Base-by-base conservation (phyloP, 2,797 vertebrate genomes). In the Sciaenops ocellatus region DNA sequence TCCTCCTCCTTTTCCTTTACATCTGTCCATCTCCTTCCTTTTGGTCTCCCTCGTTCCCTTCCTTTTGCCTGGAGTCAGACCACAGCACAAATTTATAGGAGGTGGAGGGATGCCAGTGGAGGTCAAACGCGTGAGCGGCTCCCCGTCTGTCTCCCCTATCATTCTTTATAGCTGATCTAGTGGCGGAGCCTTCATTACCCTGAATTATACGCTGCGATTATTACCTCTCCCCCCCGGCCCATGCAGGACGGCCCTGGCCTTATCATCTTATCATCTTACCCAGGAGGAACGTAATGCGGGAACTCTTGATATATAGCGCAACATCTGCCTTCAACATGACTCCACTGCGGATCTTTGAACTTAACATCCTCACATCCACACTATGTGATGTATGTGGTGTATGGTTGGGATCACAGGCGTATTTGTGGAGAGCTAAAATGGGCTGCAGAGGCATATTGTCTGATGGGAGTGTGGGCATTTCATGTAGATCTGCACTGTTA, bases 271-370 rank as follows among this genome's bases (percentile, higher is more conserved):
- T 92, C 89, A 90, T 93, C 92, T 90, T 83, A 90, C 92, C 92
- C 92, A 89, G 69, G 91, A 92, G 92, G 89, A 89, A 86, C 59
- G 41, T 87, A 87, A 91, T 56, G 85, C 18, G 24, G 86, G 67
- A 85, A 84, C 83, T 82, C 83, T 85, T 77, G 60, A 90, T 89
- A 88, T 90, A 88, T 74, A 60, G 80, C 50, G 52, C 84, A 91
- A 94, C 93, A 94, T 94, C 92, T 94, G 93, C 90, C 90, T 93
- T 81, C 89, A 94, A 90, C 89, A 92, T 92, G 93, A 85, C 85
- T 79, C 81, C 46, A n/a, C 79, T 78, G 82, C 67, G 52, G 69
- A 83, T 90, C 91, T 93, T 93, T 93, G 93, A 94, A 92, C 91
- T 93, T 87, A 76, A 86, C 78, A 56, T 92, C 66, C 73, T 85